phyloP scores from a whole-genome alignment of 2,797 vertebrate species.

The Parotocinclus haroldoi region DNA sequence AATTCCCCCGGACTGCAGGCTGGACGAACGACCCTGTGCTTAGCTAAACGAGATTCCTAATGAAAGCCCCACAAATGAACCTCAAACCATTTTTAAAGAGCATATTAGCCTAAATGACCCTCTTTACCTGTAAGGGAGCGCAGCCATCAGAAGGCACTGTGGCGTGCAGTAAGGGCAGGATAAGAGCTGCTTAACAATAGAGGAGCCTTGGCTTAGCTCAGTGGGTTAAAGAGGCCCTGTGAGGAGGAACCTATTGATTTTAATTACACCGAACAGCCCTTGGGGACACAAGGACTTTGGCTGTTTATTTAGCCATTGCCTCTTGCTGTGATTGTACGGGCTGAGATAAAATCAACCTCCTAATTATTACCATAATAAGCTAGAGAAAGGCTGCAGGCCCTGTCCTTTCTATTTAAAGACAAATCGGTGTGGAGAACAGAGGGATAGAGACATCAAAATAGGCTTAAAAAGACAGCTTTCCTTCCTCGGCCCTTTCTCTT shows the following conservation, averaged over 20 bases:
- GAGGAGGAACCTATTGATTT: conserved; percentile 98
- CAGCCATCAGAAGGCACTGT: conserved; percentile 35
- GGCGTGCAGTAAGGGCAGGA: conserved; percentile 40
- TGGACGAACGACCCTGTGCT: conserved; percentile 33
- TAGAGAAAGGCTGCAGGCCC: conserved; percentile 76
- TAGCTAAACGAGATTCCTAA: conserved; percentile 30
- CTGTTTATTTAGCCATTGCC: conserved; percentile 87
- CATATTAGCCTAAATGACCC: conserved; percentile 41
- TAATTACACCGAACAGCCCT: conserved; percentile 95
- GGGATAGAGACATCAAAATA: conserved; percentile 40
- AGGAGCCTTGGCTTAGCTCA: conserved; percentile 53
- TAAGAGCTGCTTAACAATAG: conserved; percentile 53
- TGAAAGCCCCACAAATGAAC: conserved; percentile 39
- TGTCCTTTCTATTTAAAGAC: conserved; percentile 73
- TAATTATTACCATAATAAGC: conserved; percentile 94
- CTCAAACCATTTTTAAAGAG: conserved; percentile 45
- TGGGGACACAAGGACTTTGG: conserved; percentile 88
- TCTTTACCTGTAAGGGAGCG: conserved; percentile 42
- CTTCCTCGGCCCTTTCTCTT: background rate
- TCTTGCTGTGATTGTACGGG: conserved; percentile 84
- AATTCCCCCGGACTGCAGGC: conserved; percentile 15
- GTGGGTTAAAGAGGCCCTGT: conserved; percentile 78
- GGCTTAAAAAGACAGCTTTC: conserved; percentile 7
- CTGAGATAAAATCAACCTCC: conserved; percentile 88
- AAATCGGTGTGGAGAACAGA: conserved; percentile 46